Conservation (phyloP, 1,140 invertebrate species). For the Daktulosphaira vitifoliae region DNA sequence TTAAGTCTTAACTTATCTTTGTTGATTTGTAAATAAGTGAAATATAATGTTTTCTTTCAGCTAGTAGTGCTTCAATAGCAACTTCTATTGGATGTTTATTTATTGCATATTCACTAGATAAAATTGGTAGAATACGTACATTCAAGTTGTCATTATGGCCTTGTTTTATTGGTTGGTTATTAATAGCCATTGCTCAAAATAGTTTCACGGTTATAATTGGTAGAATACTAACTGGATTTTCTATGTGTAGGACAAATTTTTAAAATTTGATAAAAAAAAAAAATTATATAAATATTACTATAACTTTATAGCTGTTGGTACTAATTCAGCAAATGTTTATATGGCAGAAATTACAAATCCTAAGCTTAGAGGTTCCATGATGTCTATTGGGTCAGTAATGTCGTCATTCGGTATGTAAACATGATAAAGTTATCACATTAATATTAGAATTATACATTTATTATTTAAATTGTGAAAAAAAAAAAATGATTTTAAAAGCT, state of each 20-base stretch:
- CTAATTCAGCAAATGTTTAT: conserved; percentile 53
- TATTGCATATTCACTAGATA: conserved; percentile 53
- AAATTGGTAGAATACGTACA: conserved; percentile 52
- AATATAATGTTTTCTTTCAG: conserved; percentile 45
- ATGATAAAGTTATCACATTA: neutral
- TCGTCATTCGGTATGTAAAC: conserved; percentile 47
- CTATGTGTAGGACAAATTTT: conserved; percentile 42
- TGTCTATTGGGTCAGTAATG: conserved; percentile 48
- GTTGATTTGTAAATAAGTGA: no score
- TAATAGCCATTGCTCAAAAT: conserved; percentile 49
- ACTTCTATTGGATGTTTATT: conserved; percentile 49
- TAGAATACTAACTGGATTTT: conserved; percentile 54
- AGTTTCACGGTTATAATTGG: conserved; percentile 50
- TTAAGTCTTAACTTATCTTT: no score
- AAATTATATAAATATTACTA: neutral
- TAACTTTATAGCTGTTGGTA: conserved; percentile 45
- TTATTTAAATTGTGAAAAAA: no score
- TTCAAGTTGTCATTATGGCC: conserved; percentile 54
- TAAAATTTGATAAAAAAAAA: neutral
- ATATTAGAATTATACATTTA: no score
- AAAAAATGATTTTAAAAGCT: no score
- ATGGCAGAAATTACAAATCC: conserved; percentile 53
- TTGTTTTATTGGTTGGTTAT: conserved; percentile 53
- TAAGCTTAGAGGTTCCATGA: conserved; percentile 50
- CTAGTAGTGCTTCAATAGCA: conserved; percentile 49